Evolutionary conservation across 2,113 vertebrate genomes (phyloP).

Genomic region (human (Homo sapiens)): GRCh38 chr5:134751001-134751500

Average conservation of each 20-base stretch:
- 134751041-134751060: slow-evolving; percentile 61
- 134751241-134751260: slow-evolving; percentile 52
- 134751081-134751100: slow-evolving; percentile 62
- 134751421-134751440: slow-evolving; percentile 40
- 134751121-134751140: slow-evolving; percentile 51
- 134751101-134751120: slow-evolving; percentile 59
- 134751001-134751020: slow-evolving; percentile 58
- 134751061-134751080: slow-evolving; percentile 72
- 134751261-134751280: slow-evolving; percentile 50
- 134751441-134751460: neutral
- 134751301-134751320: slow-evolving; percentile 56
- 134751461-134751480: slow-evolving; percentile 1
- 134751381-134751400: slow-evolving; percentile 1
- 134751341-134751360: slow-evolving; percentile 69
- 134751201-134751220: slow-evolving; percentile 34
- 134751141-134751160: slow-evolving; percentile 71
- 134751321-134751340: slow-evolving; percentile 62
- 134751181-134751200: slow-evolving; percentile 62
- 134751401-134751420: slow-evolving; percentile 9
- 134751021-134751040: slow-evolving; percentile 72
- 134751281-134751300: neutral
- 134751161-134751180: slow-evolving; percentile 62
- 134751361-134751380: slow-evolving; percentile 55
- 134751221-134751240: slow-evolving; percentile 60
- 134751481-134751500: slow-evolving; percentile 22